phyloP scores from a whole-genome alignment of 2,113 vertebrate genomes.

The Cynocephalus volans region DNA sequence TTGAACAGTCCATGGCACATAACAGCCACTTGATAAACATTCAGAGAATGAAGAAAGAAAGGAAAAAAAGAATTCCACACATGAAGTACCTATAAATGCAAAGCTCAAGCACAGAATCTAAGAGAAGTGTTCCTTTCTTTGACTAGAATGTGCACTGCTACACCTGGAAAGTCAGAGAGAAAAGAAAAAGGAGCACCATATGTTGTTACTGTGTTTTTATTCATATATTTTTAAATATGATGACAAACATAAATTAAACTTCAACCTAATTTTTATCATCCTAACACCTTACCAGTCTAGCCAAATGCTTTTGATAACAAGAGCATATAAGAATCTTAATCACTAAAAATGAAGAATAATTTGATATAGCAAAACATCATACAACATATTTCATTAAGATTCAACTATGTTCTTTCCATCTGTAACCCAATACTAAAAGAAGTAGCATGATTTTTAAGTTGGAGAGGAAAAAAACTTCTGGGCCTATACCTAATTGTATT shows the following conservation, averaged over 20 bases:
- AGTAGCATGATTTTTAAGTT: constrained; percentile 3
- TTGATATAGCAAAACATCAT: neutral
- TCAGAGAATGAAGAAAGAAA: neutral
- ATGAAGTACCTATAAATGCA: neutral
- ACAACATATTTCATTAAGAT: neutral
- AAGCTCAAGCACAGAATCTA: constrained; percentile 23
- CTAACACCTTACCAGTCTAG: neutral
- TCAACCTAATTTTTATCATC: constrained; percentile 30
- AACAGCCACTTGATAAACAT: neutral
- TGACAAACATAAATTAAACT: neutral
- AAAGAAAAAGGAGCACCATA: neutral
- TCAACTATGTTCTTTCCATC: neutral
- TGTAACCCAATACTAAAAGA: neutral
- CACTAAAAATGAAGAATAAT: neutral
- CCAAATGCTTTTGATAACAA: neutral
- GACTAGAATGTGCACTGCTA: neutral
- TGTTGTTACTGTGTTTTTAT: neutral
- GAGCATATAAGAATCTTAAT: neutral
- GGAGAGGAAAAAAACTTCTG: neutral
- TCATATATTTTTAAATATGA: neutral
- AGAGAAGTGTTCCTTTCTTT: neutral
- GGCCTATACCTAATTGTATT: neutral
- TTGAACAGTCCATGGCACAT: neutral
- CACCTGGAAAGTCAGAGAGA: neutral
- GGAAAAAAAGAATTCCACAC: neutral